Conservation (phyloP, 37 sponge, comb jelly and placozoan species). For the Spongilla lacustris region DNA sequence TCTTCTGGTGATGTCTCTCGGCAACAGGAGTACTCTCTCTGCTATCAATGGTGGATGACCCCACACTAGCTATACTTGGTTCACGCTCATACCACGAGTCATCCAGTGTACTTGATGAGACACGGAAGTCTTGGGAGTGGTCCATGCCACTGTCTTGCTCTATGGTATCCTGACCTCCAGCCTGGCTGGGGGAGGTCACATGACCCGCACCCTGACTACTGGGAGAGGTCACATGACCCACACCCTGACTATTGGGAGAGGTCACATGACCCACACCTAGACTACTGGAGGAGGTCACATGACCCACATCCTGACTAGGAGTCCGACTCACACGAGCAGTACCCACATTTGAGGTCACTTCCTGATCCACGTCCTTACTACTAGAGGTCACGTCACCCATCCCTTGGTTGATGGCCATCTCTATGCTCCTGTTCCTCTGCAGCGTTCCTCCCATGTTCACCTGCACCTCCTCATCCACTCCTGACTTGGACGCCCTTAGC, state of each 20-base stretch:
- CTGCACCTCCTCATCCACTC: constrained; percentile 28
- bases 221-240: neutral
- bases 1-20: constrained; percentile 1
- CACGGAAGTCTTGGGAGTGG: neutral
- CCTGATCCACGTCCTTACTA: too few relatives aligned
- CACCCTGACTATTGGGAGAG: neutral
- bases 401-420: constrained; percentile 19
- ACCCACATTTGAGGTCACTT: too few relatives aligned
- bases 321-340: too few relatives aligned
- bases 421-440: constrained; percentile 34
- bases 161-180: neutral
- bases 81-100: constrained; percentile 3
- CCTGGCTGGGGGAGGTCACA: neutral
- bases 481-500: constrained; percentile 23
- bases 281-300: too few relatives aligned
- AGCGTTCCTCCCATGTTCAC: constrained; percentile 10
- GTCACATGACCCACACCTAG: too few relatives aligned
- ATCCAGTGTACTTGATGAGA: constrained; percentile 18
- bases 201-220: neutral
- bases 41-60: constrained; percentile 12
- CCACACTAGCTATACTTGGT: neutral
- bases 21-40: constrained; percentile 4
- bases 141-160: neutral
- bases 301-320: too few relatives aligned
- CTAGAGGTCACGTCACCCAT: neutral